Evolutionary conservation across 2,113 vertebrate species (phyloP).

Genomic region (Vulpes lagopus): DNA sequence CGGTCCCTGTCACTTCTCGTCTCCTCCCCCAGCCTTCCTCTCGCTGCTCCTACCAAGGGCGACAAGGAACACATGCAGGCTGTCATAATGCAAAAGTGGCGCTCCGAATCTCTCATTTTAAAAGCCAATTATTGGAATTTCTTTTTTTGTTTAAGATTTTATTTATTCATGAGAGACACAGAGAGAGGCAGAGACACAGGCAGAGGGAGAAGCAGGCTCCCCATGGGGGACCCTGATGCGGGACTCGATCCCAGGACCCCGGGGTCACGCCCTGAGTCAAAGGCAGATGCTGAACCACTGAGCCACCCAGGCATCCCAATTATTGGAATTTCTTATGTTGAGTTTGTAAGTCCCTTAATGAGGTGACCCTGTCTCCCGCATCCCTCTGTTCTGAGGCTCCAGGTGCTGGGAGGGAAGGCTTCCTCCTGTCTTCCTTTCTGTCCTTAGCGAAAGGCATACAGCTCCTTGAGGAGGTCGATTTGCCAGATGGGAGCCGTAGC

Average conservation of each 20-base stretch:
- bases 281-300: too few relatives aligned
- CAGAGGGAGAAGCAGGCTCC: too few relatives aligned
- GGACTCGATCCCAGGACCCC: too few relatives aligned
- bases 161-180: too few relatives aligned
- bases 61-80: rapidly evolving
- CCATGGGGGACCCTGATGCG: too few relatives aligned
- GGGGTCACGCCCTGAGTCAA: too few relatives aligned
- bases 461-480: neutral
- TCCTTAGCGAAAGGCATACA: neutral
- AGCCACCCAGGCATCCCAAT: too few relatives aligned
- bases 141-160: too few relatives aligned
- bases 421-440: neutral
- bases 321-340: neutral
- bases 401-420: neutral
- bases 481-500: neutral
- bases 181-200: too few relatives aligned
- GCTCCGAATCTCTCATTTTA: neutral
- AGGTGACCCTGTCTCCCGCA: neutral
- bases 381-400: neutral
- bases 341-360: neutral
- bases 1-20: neutral
- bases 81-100: neutral
- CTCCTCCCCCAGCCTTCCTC: neutral
- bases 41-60: neutral
- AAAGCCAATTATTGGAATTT: neutral